phyloP scores from a whole-genome alignment of 2,797 vertebrate species.

The Novumbra hubbsi region DNA sequence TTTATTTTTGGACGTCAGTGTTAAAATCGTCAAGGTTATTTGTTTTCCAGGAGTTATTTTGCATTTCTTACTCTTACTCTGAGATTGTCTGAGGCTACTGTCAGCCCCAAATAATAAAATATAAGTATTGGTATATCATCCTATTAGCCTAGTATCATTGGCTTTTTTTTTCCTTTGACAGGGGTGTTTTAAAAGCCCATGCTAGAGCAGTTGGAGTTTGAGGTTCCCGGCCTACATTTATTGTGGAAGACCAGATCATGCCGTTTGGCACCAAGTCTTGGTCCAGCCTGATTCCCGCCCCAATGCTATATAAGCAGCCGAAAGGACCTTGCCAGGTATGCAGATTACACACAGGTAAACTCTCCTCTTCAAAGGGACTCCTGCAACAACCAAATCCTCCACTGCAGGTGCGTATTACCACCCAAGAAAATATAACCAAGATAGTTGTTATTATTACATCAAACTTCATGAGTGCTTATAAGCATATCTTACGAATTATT shows the following conservation, averaged over 20 bases:
- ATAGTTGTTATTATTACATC: not conserved
- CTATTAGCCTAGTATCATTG: not conserved
- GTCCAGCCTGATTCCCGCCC: not conserved
- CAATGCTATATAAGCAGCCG: constrained; percentile 51
- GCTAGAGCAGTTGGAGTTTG: not conserved
- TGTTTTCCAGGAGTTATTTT: constrained; percentile 1
- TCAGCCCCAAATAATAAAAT: not conserved
- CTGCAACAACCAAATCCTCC: constrained; percentile 13
- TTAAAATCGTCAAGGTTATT: not conserved
- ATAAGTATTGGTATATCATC: not conserved
- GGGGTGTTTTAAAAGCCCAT: constrained; percentile 8
- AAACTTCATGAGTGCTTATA: not conserved
- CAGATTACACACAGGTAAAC: constrained; percentile 41
- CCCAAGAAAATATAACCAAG: not conserved
- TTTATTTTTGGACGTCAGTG: not conserved
- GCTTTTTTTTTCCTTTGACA: not conserved
- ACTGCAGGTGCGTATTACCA: constrained; percentile 51
- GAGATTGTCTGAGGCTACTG: not conserved
- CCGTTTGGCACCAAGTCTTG: constrained; percentile 14
- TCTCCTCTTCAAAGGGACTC: constrained; percentile 19
- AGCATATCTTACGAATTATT: no score
- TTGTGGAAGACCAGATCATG: not conserved
- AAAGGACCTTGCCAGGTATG: constrained; percentile 38
- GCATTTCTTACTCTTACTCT: not conserved
- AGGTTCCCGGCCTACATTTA: not conserved